Evolutionary conservation across 2,113 vertebrate genomes (phyloP).

Genomic region (Martes martes): DNA sequence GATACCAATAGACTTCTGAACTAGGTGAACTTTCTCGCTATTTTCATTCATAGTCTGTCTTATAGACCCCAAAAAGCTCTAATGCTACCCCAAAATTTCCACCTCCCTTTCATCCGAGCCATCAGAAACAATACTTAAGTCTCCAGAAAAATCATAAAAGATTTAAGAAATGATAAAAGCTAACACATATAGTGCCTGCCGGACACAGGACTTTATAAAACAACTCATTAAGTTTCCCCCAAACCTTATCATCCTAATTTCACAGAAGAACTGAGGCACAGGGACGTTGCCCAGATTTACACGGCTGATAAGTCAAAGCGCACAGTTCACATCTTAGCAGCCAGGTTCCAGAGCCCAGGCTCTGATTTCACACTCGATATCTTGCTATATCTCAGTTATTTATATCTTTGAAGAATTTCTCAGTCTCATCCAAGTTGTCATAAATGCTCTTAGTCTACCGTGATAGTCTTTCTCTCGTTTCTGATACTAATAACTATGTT

Average conservation of each 20-base stretch:
- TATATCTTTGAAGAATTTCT: not conserved
- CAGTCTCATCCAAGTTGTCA: not conserved
- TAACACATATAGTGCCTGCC: not conserved
- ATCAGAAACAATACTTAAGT: not conserved
- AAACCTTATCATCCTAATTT: not conserved
- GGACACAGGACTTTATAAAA: not conserved
- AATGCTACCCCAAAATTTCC: not conserved
- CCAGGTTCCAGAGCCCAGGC: not conserved
- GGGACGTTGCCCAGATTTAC: not conserved
- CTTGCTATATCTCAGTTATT: not conserved
- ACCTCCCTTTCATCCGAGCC: not conserved
- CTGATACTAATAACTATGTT: not conserved
- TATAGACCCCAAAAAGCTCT: not conserved
- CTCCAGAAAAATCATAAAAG: not conserved
- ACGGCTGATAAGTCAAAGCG: not conserved
- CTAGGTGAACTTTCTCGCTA: not conserved
- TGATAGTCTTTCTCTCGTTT: not conserved
- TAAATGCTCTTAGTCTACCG: not conserved
- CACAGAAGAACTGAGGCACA: not conserved
- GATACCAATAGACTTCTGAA: not conserved
- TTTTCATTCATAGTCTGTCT: not conserved
- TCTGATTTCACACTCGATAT: not conserved
- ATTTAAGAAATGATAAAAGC: not conserved
- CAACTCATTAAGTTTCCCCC: not conserved
- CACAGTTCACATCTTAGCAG: not conserved